Evolutionary conservation across 2,797 vertebrate genomes (phyloP).

Genomic region (Phrynocephalus forsythii): DNA sequence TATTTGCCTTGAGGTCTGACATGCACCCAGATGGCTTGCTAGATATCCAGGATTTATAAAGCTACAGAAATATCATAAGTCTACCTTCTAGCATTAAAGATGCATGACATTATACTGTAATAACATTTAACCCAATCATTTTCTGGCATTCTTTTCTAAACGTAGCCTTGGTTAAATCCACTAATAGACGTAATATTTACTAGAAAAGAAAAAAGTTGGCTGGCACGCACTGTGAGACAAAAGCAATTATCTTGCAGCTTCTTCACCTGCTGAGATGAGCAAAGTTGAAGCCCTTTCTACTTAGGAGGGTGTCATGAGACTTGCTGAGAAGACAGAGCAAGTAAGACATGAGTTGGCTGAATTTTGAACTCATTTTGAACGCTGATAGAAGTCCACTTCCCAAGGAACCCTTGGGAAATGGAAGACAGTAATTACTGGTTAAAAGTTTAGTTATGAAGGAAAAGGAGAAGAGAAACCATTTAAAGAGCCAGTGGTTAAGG

Average conservation of each 20-base stretch:
- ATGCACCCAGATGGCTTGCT: background rate
- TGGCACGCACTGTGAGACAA: background rate
- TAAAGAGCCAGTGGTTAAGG: background rate
- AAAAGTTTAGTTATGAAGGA: background rate
- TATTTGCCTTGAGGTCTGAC: background rate
- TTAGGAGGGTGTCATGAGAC: slow-evolving; percentile 12
- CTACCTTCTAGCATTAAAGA: background rate
- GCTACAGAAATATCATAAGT: background rate
- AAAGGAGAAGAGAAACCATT: background rate
- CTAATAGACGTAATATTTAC: background rate
- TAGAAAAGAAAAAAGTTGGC: background rate
- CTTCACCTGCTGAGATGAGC: slow-evolving; percentile 26
- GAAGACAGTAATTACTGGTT: slow-evolving; percentile 2
- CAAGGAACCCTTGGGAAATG: slow-evolving; percentile 1
- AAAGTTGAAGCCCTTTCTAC: slow-evolving; percentile 21
- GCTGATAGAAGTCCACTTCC: background rate
- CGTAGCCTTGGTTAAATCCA: slow-evolving; percentile 9
- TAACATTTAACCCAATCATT: slow-evolving; percentile 8
- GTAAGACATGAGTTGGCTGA: slow-evolving; percentile 7
- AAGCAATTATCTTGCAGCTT: slow-evolving; percentile 35
- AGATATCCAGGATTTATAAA: background rate
- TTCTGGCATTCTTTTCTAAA: background rate
- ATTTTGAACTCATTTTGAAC: slow-evolving; percentile 10
- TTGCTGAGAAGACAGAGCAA: slow-evolving; percentile 16
- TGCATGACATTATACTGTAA: background rate